These are phyloP conservation scores for Sebastes goodei DNA, from an alignment of 2,797 vertebrate species.

Conservation along the genomic window DNA sequence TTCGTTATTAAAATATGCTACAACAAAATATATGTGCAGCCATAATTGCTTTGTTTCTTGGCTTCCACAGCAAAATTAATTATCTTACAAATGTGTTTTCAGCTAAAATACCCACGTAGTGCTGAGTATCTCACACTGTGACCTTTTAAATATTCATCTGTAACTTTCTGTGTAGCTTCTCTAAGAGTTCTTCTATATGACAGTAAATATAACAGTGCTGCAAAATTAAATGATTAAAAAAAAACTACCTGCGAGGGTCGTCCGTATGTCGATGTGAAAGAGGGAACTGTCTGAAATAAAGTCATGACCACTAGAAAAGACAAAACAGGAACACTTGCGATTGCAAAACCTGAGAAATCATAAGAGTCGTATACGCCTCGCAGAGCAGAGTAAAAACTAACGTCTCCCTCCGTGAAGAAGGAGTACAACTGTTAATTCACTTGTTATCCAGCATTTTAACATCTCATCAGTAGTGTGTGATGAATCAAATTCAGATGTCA, in stretches of 20 bases:
- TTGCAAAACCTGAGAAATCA: conserved; percentile 72
- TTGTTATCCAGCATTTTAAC: background rate
- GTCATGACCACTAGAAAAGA: conserved; percentile 52
- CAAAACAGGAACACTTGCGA: conserved; percentile 74
- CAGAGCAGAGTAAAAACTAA: background rate
- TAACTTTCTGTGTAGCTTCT: background rate
- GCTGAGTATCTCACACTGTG: background rate
- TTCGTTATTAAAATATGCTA: background rate
- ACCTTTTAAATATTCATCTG: background rate
- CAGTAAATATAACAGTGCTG: background rate
- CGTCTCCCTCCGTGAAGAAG: background rate
- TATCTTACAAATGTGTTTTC: background rate
- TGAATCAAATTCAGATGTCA: background rate
- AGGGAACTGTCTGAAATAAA: conserved; percentile 68
- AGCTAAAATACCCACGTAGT: background rate
- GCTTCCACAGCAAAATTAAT: background rate
- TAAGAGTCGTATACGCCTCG: background rate
- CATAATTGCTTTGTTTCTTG: background rate
- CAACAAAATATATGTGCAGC: background rate
- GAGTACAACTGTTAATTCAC: background rate
- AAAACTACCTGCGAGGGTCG: background rate
- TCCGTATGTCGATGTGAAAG: conserved; percentile 46
- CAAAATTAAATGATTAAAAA: background rate
- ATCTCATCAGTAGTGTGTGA: background rate
- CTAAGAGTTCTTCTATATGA: background rate